Evolutionary conservation across 2,888 invertebrate species (phyloP), one percentile per base, ranked within the genome.

Genomic region (Heliconius cydno): DNA sequence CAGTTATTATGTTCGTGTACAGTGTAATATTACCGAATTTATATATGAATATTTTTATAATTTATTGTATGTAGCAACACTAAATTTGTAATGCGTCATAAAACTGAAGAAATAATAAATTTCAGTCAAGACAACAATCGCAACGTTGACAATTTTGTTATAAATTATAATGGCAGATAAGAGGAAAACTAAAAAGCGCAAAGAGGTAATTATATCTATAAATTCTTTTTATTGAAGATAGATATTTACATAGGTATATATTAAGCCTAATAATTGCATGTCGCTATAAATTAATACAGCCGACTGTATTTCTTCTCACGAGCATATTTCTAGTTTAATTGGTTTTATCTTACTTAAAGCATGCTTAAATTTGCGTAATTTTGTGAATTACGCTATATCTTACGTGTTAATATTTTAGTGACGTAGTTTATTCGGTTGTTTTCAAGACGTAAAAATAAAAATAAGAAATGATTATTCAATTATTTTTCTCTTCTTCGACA

Each of bases 181-280:
- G 87, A 91, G 95, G 81, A 95, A 95, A 91, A 91, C 91, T 82
- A 94, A 93, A 88, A 95, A 94, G 86, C 95, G 95, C 80, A 95
- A 94, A 90, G 95, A 95, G 89, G 95, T 94, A 88, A 87, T 91
- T 86, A 77, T 30, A 25, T 68, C 57, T 38, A 66, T 65, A 13
- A 46, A 73, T 66, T 19, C 74, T 19, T 34, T 78, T 7, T 15
- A 10, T 25, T 30, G 15, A 57, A 1, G 5, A 10, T 15, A 41
- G 0, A 28, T 66, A 78, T 66, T 73, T 6, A 41, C 65, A 60
- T 30, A n/a, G 22, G 22, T 41, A 15, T 34, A 41, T 28, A 67
- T n/a, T 65, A 74, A 38, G 34, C 13, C 41, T n/a, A 19, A 73
- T 68, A 28, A 34, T 67, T 52, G 38, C 38, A 57, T 74, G 38